A percentile compares a stretch with the other conserved stretches of the same genome.
Evolutionary conservation across 2,888 invertebrate genomes (phyloP).

Genomic region (Spialia ferax): DNA sequence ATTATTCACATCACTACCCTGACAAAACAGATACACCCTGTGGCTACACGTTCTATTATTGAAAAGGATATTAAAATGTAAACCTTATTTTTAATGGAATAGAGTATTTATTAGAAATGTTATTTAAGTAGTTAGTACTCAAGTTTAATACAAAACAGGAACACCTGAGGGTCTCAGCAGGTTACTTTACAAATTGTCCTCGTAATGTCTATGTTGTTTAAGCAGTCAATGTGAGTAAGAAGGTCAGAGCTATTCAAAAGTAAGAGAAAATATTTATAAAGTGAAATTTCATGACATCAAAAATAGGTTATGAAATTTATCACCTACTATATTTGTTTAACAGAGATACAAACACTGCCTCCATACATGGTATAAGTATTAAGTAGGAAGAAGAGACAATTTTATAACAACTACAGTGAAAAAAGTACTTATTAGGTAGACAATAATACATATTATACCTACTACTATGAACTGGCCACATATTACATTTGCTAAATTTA

Average conservation of each 20-base stretch:
- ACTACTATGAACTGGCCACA: too few relatives aligned
- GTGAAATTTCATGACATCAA: neutral
- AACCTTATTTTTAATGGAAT: constrained; percentile 40
- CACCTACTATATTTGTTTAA: too few relatives aligned
- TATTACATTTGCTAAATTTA: too few relatives aligned
- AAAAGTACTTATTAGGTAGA: too few relatives aligned
- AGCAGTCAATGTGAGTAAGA: constrained; percentile 52
- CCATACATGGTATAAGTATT: too few relatives aligned
- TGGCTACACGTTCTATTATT: constrained; percentile 67
- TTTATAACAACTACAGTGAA: too few relatives aligned
- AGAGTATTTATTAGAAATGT: constrained; percentile 48
- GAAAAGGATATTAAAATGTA: constrained; percentile 31
- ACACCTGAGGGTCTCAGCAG: constrained; percentile 81
- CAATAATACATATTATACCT: too few relatives aligned
- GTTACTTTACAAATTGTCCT: constrained; percentile 69
- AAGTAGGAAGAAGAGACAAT: too few relatives aligned
- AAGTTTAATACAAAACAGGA: constrained; percentile 61
- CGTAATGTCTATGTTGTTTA: constrained; percentile 69
- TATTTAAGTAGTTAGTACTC: constrained; percentile 35
- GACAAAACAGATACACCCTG: constrained; percentile 84
- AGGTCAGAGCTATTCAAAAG: constrained; percentile 37
- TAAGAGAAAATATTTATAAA: neutral
- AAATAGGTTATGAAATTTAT: neutral
- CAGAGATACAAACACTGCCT: too few relatives aligned
- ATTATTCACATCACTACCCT: constrained; percentile 80